Base-by-base conservation (phyloP, 2,888 invertebrate species). In the Aethes cnicana region DNA sequence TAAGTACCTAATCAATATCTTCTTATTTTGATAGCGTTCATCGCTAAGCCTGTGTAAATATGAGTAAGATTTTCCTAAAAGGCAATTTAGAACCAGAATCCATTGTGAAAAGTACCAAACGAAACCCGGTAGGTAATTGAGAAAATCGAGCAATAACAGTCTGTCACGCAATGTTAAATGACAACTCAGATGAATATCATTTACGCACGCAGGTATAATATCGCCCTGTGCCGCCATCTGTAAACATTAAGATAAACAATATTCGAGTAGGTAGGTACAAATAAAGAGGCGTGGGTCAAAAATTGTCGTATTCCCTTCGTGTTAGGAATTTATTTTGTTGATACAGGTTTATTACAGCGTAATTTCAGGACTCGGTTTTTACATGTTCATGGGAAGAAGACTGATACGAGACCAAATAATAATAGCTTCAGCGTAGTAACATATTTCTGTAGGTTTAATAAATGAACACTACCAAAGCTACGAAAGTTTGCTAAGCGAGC, bases 171-270 rank as follows among this genome's bases (percentile, higher is more conserved):
- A 46, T 32, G 26, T 44, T 26, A 25, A 52, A 52, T 32, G 52
- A 26, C 44, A 52, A 46, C 52, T 16, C 39, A 39, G 46, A 46
- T 52, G 39, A 46, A 52, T 46, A 52, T 52, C 52, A 46, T 32
- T 46, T 37, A 52, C 46, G 39, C 46, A 52, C 52, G 39, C 44
- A 52, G 52, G 52, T 52, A 52, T 33, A 44, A 30, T 46, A 46
- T 52, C 46, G 37, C 25, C 37, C 32, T 44, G 52, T 39, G 44
- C 46, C 37, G 16, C 37, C 44, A 39, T 26, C 32, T 46, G 39
- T 46, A 39, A 52, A 52, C 52, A 52, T 52, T 52, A 39, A 52
- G 52, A 52, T 52, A 43, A 49, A 46, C 39, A 39, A 44, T 52
- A 39, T 52, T 44, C 32, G 44, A 46, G 44, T n/a, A n/a, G n/a